Base-by-base conservation (phyloP, 2,797 vertebrate genomes). In the Babyrousa celebensis region DNA sequence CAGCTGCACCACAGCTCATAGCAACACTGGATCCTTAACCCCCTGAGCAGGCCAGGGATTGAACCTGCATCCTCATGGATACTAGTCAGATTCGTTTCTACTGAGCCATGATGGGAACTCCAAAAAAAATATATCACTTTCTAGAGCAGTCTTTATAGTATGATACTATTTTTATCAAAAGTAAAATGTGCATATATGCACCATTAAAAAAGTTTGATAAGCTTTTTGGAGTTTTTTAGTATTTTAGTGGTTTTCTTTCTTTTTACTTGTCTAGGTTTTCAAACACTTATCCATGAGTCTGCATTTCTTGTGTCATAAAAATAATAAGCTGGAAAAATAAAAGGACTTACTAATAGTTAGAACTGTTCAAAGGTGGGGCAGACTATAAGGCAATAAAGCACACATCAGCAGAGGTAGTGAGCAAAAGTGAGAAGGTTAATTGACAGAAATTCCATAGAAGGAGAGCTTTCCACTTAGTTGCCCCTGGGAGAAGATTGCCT, bases 151-250 rank as follows among this genome's bases (percentile, higher is more conserved):
- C 70, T 91, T 88, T 79, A 74, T 54, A 65, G 5, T 40, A 89
- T 83, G 63, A 82, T 62, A 68, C 4, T 27, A 71, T 88, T 84
- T 96, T 68, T 70, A 88, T 68, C 36, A 78, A 91, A 96, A 94
- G 20, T n/a, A 65, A 74, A 95, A 56, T 25, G 67, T 29, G 9
- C 2, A 62, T 43, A 29, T 14, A n/a, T 43, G 12, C 15, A 17
- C 23, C 82, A 15, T 82, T 62, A 87, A 91, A 77, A 72, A 68
- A 11, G 2, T 67, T 56, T 75, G 43, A 48, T 93, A 62, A 52
- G 4, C 16, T 21, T 36, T 36, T 36, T 36, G 36, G 58, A 74
- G 40, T 94, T 94, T 48, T 48, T 48, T 48, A 48, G 43, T 48
- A 10, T 48, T 84, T n/a, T 5, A 25, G 16, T 79, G 14, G 9